These are phyloP conservation scores for Notechis scutatus DNA, from an alignment of 2,113 vertebrate genomes.

Conservation along the genomic window DNA sequence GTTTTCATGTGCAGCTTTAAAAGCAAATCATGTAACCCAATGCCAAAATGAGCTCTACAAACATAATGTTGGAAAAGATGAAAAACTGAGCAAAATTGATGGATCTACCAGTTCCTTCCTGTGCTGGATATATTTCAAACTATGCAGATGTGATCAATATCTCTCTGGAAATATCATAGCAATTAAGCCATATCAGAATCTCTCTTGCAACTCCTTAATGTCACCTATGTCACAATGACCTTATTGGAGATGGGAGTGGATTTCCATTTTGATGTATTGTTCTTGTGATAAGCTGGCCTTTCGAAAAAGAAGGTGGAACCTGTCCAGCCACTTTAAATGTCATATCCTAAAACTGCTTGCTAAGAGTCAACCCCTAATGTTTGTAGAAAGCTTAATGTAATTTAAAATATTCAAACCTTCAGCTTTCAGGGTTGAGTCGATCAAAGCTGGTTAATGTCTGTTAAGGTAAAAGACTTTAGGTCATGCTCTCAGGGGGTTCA, in stretches of 20 bases:
- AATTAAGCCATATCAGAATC: not conserved
- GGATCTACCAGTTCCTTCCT: not conserved
- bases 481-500: not conserved
- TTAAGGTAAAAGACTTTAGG: slow-evolving; percentile 19
- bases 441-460: slow-evolving; percentile 6
- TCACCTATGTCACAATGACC: not conserved
- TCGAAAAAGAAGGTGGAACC: not conserved
- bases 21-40: not conserved
- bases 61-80: not conserved
- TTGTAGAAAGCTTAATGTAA: slow-evolving; percentile 3
- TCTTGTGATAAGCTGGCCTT: not conserved
- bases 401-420: slow-evolving; percentile 28
- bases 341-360: not conserved
- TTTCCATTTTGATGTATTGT: not conserved
- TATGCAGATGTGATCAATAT: not conserved
- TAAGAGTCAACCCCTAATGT: not conserved
- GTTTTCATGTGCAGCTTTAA: not conserved
- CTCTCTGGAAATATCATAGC: not conserved
- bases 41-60: not conserved
- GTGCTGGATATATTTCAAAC: not conserved
- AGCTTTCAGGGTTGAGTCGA: slow-evolving; percentile 6
- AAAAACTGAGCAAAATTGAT: not conserved
- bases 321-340: not conserved
- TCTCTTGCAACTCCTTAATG: not conserved
- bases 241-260: not conserved